phyloP scores from a whole-genome alignment of 2,113 vertebrate species.

The Cyrtonyx montezumae region DNA sequence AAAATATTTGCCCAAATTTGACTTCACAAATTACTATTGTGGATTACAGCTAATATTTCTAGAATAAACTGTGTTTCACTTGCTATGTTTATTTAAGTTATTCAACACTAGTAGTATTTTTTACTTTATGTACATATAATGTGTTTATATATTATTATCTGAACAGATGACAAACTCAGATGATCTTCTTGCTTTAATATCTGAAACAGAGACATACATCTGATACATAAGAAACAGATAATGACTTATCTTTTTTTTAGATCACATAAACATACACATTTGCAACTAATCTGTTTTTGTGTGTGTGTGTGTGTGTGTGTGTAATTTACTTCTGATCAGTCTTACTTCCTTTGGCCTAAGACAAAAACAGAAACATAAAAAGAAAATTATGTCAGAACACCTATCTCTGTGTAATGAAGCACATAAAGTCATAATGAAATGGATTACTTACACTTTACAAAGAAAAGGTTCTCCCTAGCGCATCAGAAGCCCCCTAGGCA shows the following conservation, averaged over 20 bases:
- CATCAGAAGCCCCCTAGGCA: not conserved
- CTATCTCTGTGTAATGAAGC: not conserved
- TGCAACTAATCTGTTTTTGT: not conserved
- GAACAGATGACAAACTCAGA: not conserved
- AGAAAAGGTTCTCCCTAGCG: not conserved
- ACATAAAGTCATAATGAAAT: not conserved
- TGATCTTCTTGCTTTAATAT: not conserved
- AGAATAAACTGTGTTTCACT: not conserved
- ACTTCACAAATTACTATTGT: not conserved
- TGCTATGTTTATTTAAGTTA: not conserved
- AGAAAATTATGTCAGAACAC: not conserved
- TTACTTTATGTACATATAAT: not conserved
- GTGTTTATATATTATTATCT: not conserved
- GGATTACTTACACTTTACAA: not conserved
- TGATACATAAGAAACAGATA: not conserved
- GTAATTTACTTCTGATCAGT: not conserved
- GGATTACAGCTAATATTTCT: not conserved
- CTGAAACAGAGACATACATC: not conserved
- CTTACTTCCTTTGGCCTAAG: not conserved
- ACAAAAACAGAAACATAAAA: not conserved
- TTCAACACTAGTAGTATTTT: not conserved
- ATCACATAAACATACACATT: not conserved
- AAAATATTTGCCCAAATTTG: not conserved
- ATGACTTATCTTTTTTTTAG: not conserved
- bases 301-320: not conserved